Conservation (phyloP, 2,888 invertebrate species). For the Ceratothoa steindachneri region DNA sequence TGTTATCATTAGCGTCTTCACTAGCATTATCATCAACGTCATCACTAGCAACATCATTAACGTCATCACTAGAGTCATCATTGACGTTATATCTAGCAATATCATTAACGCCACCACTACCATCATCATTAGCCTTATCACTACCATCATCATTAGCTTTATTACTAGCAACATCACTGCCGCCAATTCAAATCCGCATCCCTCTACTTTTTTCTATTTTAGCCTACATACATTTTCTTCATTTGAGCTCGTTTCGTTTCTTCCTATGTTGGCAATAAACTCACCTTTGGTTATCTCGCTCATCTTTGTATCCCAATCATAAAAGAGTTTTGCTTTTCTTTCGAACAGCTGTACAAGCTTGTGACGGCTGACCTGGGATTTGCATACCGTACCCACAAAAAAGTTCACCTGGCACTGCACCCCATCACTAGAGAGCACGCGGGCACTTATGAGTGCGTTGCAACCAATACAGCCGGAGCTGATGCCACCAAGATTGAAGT, state of each 20-base stretch:
- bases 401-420: constrained; percentile 34
- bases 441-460: constrained; percentile 70
- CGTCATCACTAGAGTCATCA: background rate
- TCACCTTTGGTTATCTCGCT: too few relatives aligned
- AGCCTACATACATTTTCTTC: too few relatives aligned
- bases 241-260: too few relatives aligned
- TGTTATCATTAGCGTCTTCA: too few relatives aligned
- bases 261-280: too few relatives aligned
- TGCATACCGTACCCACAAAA: constrained; percentile 25
- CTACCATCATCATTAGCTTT: background rate
- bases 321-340: too few relatives aligned
- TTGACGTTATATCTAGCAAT: background rate
- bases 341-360: constrained; percentile 19
- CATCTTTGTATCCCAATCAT: too few relatives aligned
- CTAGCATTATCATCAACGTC: background rate
- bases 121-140: background rate
- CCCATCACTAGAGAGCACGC: constrained; percentile 27
- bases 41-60: background rate
- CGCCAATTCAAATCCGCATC: background rate
- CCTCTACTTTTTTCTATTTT: too few relatives aligned
- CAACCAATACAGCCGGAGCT: constrained; percentile 74
- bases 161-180: background rate
- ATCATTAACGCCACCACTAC: background rate
- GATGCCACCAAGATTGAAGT: constrained; percentile 51
- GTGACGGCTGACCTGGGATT: constrained; percentile 38